Percentiles rank a stretch among this genome's conserved stretches.
These are phyloP conservation scores for Hirtodrosophila trivittata DNA, from an alignment of 2,888 invertebrate species.

Conservation along the genomic window DNA sequence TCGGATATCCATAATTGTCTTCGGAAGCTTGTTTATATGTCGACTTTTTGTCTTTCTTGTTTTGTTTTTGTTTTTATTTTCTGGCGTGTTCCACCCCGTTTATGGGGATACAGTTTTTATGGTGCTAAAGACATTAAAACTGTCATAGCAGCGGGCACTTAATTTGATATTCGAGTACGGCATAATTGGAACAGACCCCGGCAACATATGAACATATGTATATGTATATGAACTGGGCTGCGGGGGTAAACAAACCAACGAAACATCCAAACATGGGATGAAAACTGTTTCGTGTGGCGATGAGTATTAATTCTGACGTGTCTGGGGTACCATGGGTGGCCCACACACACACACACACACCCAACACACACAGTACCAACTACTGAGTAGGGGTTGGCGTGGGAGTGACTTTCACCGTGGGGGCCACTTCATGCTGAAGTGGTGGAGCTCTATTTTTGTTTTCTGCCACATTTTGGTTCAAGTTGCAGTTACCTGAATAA, in stretches of 20 bases:
- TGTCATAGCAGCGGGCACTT: constrained; percentile 78
- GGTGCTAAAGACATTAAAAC: constrained; percentile 75
- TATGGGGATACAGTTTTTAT: constrained; percentile 63
- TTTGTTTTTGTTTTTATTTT: constrained; percentile 18
- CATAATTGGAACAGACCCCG: constrained; percentile 73
- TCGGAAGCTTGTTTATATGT: constrained; percentile 2
- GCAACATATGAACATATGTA: constrained; percentile 50
- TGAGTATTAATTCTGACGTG: constrained; percentile 62
- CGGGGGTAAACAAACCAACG: constrained; percentile 21
- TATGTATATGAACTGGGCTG: constrained; percentile 22
- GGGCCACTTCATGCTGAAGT: not conserved
- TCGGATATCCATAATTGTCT: constrained; percentile 63
- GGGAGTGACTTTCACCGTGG: constrained; percentile 39
- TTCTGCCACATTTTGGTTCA: constrained; percentile 5
- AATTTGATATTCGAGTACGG: constrained; percentile 76
- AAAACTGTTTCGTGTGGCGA: constrained; percentile 27
- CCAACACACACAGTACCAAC: constrained; percentile 1
- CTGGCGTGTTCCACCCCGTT: constrained; percentile 46
- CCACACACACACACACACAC: constrained; percentile 35
- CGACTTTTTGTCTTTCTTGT: constrained; percentile 11
- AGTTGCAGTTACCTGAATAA: constrained; percentile 36
- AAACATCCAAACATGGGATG: constrained; percentile 40
- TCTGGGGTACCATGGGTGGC: constrained; percentile 61
- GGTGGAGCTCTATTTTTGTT: constrained; percentile 34
- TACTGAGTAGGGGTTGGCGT: constrained; percentile 29